Conservation (phyloP, 2,888 invertebrate species). For the Idaea biselata region DNA sequence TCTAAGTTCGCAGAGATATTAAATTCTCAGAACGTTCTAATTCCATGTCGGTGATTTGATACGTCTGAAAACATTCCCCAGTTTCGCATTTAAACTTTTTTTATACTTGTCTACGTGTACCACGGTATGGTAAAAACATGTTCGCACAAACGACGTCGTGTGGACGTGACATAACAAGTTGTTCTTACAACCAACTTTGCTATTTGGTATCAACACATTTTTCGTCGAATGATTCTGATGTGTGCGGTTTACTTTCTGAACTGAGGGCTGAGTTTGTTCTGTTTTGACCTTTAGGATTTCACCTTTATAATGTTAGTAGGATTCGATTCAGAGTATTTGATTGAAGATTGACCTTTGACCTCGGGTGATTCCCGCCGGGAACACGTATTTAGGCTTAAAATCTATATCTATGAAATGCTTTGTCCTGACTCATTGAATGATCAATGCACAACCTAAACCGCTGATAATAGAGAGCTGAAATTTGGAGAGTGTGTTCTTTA, state of each 20-base stretch:
- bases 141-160: not conserved
- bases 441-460: no score
- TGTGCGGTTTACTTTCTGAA: conserved; percentile 12
- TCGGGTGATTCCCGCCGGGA: no score
- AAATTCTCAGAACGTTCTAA: not conserved
- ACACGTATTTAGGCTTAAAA: no score
- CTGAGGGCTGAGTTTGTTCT: conserved; percentile 12
- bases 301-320: no score
- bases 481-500: no score
- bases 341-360: no score
- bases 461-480: no score
- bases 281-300: not conserved
- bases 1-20: no score
- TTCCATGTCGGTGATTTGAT: not conserved
- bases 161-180: conserved; percentile 11
- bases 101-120: not conserved
- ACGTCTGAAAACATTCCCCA: not conserved
- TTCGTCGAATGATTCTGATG: conserved; percentile 11
- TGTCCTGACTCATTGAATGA: no score
- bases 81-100: not conserved
- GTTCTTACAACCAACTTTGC: conserved; percentile 9
- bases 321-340: no score
- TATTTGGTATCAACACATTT: conserved; percentile 12
- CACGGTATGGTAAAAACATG: not conserved
- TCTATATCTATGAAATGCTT: no score